Conservation (phyloP, 2,797 vertebrate species). For the Urocyon cinereoargenteus region DNA sequence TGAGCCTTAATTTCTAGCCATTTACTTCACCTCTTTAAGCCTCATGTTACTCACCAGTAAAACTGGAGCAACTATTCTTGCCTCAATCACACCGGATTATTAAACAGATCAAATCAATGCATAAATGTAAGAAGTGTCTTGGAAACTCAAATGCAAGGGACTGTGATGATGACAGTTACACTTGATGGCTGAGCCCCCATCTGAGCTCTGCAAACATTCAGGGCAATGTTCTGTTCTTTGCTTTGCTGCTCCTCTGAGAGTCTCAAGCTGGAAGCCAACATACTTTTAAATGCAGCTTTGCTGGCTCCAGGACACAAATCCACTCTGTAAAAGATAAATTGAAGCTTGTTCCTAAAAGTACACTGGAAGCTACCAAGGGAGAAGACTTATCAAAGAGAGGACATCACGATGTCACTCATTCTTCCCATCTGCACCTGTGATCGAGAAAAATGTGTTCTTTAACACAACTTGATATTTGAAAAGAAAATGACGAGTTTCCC, state of each 20-base stretch:
- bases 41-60: background rate
- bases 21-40: constrained; percentile 2
- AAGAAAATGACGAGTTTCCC: constrained; percentile 86
- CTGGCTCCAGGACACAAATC: constrained; percentile 81
- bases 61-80: background rate
- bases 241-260: constrained; percentile 81
- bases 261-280: constrained; percentile 79
- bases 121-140: background rate
- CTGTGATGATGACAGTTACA: background rate
- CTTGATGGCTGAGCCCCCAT: background rate
- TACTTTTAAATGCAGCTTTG: constrained; percentile 81
- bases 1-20: background rate
- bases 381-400: constrained; percentile 87
- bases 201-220: constrained; percentile 70
- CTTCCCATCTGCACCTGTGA: constrained; percentile 84
- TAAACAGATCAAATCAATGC: background rate
- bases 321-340: constrained; percentile 84
- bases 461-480: constrained; percentile 89
- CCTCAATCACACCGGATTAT: background rate
- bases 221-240: constrained; percentile 69
- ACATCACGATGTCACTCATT: constrained; percentile 87
- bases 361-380: constrained; percentile 87
- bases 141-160: background rate
- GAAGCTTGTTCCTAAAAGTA: constrained; percentile 88
- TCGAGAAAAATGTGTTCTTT: constrained; percentile 89